These are phyloP conservation scores for Mus pahari DNA, from an alignment of 2,113 vertebrate genomes.

Conservation along the genomic window DNA sequence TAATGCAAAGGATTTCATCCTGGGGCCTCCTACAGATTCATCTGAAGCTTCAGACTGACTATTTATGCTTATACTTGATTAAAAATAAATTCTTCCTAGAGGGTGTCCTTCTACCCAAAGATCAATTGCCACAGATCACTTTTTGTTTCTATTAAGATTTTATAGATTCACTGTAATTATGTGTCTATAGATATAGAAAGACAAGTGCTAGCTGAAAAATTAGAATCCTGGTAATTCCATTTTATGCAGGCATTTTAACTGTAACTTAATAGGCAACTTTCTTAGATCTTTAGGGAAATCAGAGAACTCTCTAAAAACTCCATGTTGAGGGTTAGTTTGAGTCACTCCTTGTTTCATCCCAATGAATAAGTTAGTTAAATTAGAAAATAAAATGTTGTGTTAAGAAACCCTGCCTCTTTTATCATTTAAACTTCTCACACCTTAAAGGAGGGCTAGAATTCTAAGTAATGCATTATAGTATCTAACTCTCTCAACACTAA, in stretches of 20 bases:
- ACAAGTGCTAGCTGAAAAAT: not conserved
- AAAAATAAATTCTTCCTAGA: constrained; percentile 63
- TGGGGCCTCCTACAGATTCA: not conserved
- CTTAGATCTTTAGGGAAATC: not conserved
- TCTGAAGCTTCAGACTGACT: not conserved
- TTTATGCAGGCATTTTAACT: constrained; percentile 19
- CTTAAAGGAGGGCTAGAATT: constrained; percentile 62
- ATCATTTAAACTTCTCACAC: constrained; percentile 43
- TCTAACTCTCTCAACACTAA: not conserved
- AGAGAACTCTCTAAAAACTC: not conserved
- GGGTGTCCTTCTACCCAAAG: constrained; percentile 12
- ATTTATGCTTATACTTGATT: constrained; percentile 62
- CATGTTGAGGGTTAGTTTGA: not conserved
- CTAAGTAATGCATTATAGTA: constrained; percentile 53
- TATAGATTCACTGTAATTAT: constrained; percentile 34
- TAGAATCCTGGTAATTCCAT: constrained; percentile 2
- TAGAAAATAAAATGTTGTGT: constrained; percentile 47
- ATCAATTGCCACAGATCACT: constrained; percentile 32
- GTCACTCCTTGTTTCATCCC: constrained; percentile 43
- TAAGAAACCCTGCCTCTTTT: constrained; percentile 35
- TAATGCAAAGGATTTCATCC: constrained; percentile 38
- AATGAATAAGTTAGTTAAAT: constrained; percentile 55
- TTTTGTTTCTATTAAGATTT: constrained; percentile 72
- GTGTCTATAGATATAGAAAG: not conserved
- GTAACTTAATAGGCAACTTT: not conserved